phyloP scores from a whole-genome alignment of 2,888 invertebrate species.

The Pecten maximus region DNA sequence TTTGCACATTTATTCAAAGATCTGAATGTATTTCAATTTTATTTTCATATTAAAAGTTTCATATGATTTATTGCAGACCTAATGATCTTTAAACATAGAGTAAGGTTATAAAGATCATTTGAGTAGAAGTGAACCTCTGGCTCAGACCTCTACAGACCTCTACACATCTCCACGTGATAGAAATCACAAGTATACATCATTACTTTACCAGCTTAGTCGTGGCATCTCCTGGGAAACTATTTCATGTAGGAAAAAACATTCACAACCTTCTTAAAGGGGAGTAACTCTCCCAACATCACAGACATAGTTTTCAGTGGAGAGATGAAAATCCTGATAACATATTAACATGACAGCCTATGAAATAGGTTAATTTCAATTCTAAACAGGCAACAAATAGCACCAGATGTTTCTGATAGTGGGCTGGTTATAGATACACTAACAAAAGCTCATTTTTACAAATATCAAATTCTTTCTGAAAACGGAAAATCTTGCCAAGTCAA shows the following conservation, averaged over 20 bases:
- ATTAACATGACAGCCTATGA: slow-evolving; percentile 16
- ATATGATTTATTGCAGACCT: background rate
- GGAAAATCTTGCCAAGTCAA: slow-evolving; percentile 16
- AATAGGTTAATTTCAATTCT: slow-evolving; percentile 33
- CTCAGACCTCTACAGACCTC: background rate
- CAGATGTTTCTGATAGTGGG: slow-evolving; percentile 16
- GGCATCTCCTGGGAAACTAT: background rate
- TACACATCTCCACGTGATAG: background rate
- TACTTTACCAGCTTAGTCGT: background rate
- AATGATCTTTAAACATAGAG: background rate
- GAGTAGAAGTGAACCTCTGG: background rate
- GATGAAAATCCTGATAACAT: background rate
- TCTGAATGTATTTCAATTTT: background rate
- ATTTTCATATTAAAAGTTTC: background rate
- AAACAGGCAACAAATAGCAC: slow-evolving; percentile 30
- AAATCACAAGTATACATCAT: background rate
- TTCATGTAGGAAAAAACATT: background rate
- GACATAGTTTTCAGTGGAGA: background rate
- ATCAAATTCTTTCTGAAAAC: slow-evolving; percentile 35
- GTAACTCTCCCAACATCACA: slow-evolving; percentile 25
- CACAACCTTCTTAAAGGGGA: slow-evolving; percentile 21
- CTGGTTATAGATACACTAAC: background rate
- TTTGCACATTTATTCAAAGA: background rate
- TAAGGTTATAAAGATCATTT: background rate
- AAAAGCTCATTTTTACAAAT: slow-evolving; percentile 4